A percentile compares a stretch with the other conserved stretches of the same genome.
Evolutionary conservation across 2,113 vertebrate species (phyloP).

Genomic region (Myotis brandtii): DNA sequence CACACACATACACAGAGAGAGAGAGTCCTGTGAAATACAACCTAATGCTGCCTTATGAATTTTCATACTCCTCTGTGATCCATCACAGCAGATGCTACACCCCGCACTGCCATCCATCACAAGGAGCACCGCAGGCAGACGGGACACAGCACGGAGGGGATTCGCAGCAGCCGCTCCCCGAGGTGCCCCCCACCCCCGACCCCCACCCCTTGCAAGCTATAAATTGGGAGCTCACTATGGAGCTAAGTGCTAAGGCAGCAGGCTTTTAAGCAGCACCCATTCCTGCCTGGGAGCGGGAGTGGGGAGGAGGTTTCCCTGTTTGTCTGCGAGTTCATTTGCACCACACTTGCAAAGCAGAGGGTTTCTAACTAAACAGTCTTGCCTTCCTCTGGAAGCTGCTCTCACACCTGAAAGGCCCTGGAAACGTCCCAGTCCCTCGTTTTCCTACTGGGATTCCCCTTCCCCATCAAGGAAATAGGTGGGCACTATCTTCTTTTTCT

Average conservation of each 20-base stretch:
- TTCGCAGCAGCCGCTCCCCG: background rate
- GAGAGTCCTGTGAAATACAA: conserved; percentile 68
- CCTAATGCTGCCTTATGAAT: conserved; percentile 67
- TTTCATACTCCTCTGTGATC: conserved; percentile 70
- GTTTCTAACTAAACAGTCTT: background rate
- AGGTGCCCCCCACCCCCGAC: accelerated
- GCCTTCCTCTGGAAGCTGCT: background rate
- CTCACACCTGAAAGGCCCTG: background rate
- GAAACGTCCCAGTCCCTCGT: background rate
- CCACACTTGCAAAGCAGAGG: accelerated
- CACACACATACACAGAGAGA: background rate
- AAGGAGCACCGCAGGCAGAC: conserved; percentile 47
- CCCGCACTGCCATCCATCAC: conserved; percentile 47
- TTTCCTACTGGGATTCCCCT: background rate
- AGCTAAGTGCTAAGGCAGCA: background rate
- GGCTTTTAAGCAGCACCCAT: background rate
- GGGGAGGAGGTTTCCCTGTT: background rate
- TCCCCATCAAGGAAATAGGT: background rate
- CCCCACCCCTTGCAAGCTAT: background rate
- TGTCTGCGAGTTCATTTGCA: background rate
- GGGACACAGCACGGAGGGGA: background rate
- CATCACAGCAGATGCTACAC: conserved; percentile 72
- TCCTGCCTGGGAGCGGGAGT: background rate
- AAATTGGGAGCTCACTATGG: background rate
- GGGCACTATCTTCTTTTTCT: background rate